These are phyloP conservation scores for Scaptomyza reducta DNA, from an alignment of 2,888 invertebrate genomes.

Conservation along the genomic window DNA sequence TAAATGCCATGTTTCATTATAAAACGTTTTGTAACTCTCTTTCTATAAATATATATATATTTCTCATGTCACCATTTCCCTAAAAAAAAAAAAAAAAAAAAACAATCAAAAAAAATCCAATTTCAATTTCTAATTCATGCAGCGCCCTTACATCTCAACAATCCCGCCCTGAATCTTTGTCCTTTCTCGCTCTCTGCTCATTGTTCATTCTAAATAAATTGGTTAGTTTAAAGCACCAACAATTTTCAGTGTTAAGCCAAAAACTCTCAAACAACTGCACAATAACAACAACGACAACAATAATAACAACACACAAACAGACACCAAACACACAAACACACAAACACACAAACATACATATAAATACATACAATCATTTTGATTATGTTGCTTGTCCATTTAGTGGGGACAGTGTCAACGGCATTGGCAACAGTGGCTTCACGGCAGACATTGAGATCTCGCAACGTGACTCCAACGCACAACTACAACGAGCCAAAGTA, in stretches of 20 bases:
- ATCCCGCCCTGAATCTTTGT: slow-evolving; percentile 44
- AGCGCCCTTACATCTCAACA: slow-evolving; percentile 59
- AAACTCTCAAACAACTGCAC: slow-evolving; percentile 42
- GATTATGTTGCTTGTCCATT: slow-evolving; percentile 69
- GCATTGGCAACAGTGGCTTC: slow-evolving; percentile 56
- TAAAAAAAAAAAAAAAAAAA: slow-evolving; percentile 1
- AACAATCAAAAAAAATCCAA: slow-evolving; percentile 21
- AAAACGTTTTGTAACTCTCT: slow-evolving; percentile 51
- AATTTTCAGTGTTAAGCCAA: slow-evolving; percentile 48
- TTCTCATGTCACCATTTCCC: slow-evolving; percentile 44
- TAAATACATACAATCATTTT: slow-evolving; percentile 37
- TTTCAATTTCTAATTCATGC: slow-evolving; percentile 63
- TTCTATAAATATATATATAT: slow-evolving; percentile 25
- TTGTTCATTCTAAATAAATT: slow-evolving; percentile 65
- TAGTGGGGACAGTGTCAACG: slow-evolving; percentile 71
- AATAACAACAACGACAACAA: slow-evolving; percentile 24
- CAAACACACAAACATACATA: slow-evolving; percentile 5
- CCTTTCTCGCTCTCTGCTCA: slow-evolving; percentile 43
- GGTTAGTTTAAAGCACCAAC: slow-evolving; percentile 67
- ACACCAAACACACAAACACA: slow-evolving; percentile 15
- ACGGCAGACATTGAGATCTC: slow-evolving; percentile 80
- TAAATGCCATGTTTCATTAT: slow-evolving; percentile 62
- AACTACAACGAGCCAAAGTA: slow-evolving; percentile 51
- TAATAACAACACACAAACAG: slow-evolving; percentile 21
- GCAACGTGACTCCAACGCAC: slow-evolving; percentile 52